A percentile compares a stretch with the other conserved stretches of the same genome.
These are phyloP conservation scores for Altica lythri DNA, from an alignment of 2,888 invertebrate species.

Conservation along the genomic window DNA sequence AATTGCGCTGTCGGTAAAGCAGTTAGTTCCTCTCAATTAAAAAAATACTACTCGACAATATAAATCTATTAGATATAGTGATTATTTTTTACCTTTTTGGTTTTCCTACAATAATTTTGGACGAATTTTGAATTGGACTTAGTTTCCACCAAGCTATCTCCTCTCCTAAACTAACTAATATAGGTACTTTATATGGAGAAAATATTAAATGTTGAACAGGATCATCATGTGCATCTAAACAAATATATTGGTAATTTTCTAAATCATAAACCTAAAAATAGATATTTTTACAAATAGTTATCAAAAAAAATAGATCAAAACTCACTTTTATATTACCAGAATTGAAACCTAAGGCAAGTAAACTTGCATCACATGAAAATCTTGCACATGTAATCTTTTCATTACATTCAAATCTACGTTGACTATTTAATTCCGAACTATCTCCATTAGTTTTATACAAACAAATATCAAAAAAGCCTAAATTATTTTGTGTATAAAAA, in stretches of 20 bases:
- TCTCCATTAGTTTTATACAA: constrained; percentile 1
- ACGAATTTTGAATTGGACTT: constrained; percentile 28
- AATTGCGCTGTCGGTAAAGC: background rate
- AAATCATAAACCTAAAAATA: constrained; percentile 33
- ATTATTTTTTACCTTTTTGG: constrained; percentile 29
- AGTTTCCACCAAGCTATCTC: constrained; percentile 66
- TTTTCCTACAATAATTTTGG: constrained; percentile 21
- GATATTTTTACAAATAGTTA: no score
- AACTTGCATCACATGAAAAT: constrained; percentile 61
- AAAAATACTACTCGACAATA: no score
- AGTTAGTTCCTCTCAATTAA: background rate
- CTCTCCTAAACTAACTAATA: constrained; percentile 63
- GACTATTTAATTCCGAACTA: background rate
- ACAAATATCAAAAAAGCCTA: constrained; percentile 27
- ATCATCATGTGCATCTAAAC: constrained; percentile 61
- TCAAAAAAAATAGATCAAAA: no score
- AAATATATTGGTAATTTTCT: constrained; percentile 22
- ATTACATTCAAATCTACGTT: constrained; percentile 26
- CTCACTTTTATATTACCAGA: no score
- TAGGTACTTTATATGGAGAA: constrained; percentile 59
- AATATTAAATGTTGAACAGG: constrained; percentile 61
- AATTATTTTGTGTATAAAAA: constrained; percentile 18
- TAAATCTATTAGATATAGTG: no score
- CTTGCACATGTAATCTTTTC: constrained; percentile 41
- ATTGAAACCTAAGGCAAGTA: no score